Conservation (phyloP, 1,140 invertebrate species). For the Pseudomyrmex dendroicus region DNA sequence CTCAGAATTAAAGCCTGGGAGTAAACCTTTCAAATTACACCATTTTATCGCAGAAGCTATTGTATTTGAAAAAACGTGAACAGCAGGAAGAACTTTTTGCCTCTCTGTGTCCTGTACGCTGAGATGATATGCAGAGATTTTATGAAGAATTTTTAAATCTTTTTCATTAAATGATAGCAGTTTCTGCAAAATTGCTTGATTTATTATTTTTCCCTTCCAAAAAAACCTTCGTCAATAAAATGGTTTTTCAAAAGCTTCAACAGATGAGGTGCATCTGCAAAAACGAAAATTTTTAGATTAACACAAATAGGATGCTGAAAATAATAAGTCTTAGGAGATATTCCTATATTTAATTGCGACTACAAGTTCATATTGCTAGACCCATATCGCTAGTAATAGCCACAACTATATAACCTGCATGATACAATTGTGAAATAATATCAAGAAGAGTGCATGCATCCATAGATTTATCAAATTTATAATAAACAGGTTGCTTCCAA, state of each 20-base stretch:
- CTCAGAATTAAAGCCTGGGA: not conserved
- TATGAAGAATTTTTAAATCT: not conserved
- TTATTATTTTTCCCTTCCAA: not conserved
- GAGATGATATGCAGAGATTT: not conserved
- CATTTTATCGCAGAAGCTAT: not conserved
- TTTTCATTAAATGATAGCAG: not conserved
- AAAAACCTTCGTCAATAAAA: not conserved
- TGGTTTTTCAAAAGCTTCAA: not conserved
- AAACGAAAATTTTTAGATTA: not conserved
- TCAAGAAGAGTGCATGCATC: too few species aligned
- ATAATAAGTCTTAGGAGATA: not conserved
- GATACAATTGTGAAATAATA: too few species aligned
- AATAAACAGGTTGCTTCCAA: too few species aligned
- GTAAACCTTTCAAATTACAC: not conserved
- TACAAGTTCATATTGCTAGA: not conserved
- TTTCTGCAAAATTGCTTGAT: not conserved
- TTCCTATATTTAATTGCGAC: not conserved
- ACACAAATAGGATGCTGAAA: not conserved
- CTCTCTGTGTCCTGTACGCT: not conserved
- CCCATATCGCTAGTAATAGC: not conserved
- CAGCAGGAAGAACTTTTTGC: conserved; percentile 4
- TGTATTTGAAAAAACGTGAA: not conserved
- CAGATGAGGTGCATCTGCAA: conserved; percentile 6
- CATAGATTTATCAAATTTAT: too few species aligned
- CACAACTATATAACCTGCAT: too few species aligned